Conservation (phyloP, 2,113 vertebrate genomes). For the Genyomyrus donnyi region DNA sequence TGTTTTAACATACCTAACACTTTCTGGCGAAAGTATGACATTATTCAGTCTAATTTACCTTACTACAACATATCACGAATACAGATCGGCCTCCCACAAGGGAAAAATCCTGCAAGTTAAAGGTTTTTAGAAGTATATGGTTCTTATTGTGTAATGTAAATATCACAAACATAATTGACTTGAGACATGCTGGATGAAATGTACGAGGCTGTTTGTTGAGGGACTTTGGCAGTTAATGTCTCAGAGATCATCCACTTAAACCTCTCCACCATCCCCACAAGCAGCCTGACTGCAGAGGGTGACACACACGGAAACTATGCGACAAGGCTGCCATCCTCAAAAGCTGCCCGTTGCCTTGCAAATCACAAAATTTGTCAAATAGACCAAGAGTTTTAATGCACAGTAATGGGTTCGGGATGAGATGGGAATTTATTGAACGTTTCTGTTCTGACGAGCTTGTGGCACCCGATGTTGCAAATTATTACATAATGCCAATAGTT, state of each 20-base stretch:
- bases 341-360: neutral
- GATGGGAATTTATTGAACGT: neutral
- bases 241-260: constrained; percentile 1
- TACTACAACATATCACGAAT: neutral
- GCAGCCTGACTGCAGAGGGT: neutral
- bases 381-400: neutral
- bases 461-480: neutral
- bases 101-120: neutral
- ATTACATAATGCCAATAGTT: neutral
- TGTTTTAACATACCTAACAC: neutral
- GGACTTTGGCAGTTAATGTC: neutral
- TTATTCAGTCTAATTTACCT: neutral
- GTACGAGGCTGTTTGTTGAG: neutral
- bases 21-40: neutral
- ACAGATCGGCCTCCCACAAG: neutral
- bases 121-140: neutral
- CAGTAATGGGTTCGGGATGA: neutral
- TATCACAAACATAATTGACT: neutral
- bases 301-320: constrained; percentile 19
- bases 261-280: neutral
- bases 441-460: neutral
- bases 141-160: neutral
- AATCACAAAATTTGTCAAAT: constrained; percentile 8
- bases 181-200: neutral
- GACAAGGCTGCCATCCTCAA: neutral